Conservation (phyloP, 2,113 vertebrate species). For the Marcusenius ussheri region DNA sequence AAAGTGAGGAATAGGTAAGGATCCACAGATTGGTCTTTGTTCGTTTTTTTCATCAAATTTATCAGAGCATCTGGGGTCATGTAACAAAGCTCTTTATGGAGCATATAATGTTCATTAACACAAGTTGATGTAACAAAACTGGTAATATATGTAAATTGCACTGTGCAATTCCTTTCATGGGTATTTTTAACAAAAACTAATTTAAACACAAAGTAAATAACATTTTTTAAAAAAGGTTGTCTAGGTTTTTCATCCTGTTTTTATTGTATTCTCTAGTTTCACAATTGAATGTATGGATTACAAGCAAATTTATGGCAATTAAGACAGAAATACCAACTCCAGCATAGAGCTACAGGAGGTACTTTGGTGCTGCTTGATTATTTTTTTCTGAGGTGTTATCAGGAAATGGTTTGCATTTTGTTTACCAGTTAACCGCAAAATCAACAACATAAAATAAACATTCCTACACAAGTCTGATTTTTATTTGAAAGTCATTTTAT, state of each 20-base stretch:
- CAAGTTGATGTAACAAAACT: background rate
- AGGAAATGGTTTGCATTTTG: background rate
- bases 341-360: background rate
- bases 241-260: background rate
- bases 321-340: background rate
- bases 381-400: background rate
- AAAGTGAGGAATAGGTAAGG: background rate
- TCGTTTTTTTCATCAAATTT: background rate
- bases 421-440: background rate
- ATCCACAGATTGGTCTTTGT: background rate
- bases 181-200: background rate
- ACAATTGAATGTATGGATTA: background rate
- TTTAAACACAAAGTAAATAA: background rate
- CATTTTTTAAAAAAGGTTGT: background rate
- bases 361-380: background rate
- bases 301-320: background rate
- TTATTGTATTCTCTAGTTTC: background rate
- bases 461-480: background rate
- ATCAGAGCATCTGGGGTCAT: background rate
- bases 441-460: background rate
- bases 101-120: background rate
- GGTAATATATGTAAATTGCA: background rate
- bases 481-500: background rate
- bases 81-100: background rate
- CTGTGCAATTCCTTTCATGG: background rate